Evolutionary conservation across 2,797 vertebrate genomes (phyloP).

Genomic region (Buceros bicornis): DNA sequence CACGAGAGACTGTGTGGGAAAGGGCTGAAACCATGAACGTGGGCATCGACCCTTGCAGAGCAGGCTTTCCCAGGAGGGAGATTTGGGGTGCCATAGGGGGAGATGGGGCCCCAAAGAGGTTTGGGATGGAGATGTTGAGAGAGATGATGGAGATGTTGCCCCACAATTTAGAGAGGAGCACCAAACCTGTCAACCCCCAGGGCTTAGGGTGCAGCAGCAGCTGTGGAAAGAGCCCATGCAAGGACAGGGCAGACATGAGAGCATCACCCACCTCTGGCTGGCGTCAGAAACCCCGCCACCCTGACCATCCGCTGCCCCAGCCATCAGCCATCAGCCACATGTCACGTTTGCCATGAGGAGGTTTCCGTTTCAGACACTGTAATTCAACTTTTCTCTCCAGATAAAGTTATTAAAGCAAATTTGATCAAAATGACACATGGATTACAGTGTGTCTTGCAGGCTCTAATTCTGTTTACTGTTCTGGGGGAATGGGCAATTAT

Average conservation of each 20-base stretch:
- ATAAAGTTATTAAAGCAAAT: slow-evolving; percentile 85
- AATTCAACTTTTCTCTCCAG: slow-evolving; percentile 67
- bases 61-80: background rate
- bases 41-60: background rate
- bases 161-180: rapidly evolving
- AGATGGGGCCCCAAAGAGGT: background rate
- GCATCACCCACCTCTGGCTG: background rate
- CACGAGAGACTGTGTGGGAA: background rate
- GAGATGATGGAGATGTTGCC: too few species aligned
- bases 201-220: background rate
- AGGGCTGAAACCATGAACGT: rapidly evolving
- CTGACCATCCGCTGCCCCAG: background rate
- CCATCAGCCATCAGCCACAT: background rate
- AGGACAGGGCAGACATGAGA: background rate
- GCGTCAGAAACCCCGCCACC: background rate
- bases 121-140: background rate
- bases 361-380: slow-evolving; percentile 31
- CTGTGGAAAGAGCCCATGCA: background rate
- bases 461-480: slow-evolving; percentile 86
- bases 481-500: slow-evolving; percentile 84
- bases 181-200: background rate
- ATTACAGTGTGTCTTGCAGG: slow-evolving; percentile 79
- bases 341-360: background rate
- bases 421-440: slow-evolving; percentile 83
- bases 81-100: background rate